Evolutionary conservation across 1,140 invertebrate genomes (phyloP).

Genomic region (Magallana ariakensis): DNA sequence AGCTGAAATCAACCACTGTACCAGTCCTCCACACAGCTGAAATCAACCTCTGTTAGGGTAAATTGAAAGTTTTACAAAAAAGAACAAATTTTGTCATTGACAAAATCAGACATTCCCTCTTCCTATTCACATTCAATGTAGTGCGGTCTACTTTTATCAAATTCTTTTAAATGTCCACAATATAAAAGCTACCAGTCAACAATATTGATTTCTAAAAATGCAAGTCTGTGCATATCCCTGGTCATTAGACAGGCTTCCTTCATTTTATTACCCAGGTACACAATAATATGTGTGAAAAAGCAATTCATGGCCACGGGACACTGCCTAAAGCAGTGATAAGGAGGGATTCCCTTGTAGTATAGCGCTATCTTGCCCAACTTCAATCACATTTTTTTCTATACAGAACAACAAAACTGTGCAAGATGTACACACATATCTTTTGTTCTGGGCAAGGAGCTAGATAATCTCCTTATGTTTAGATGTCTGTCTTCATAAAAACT

Average conservation of each 20-base stretch:
- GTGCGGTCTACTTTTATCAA: neutral
- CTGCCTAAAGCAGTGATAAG: neutral
- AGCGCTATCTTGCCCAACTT: neutral
- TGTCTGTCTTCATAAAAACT: neutral
- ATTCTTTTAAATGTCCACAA: conserved; percentile 12
- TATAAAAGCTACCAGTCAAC: neutral
- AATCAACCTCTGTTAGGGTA: neutral
- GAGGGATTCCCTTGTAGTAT: neutral
- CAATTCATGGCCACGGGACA: neutral
- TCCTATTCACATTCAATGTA: neutral
- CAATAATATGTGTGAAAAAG: neutral
- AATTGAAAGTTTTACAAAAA: neutral
- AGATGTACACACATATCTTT: neutral
- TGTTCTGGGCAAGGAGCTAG: neutral
- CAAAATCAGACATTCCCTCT: too few relatives aligned
- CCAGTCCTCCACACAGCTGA: neutral
- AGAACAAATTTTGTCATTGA: too few relatives aligned
- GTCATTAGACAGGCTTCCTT: neutral
- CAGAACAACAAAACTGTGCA: conserved; percentile 20
- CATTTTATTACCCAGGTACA: neutral
- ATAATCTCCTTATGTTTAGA: neutral
- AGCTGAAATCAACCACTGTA: neutral
- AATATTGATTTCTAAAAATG: conserved; percentile 21
- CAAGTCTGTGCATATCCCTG: conserved; percentile 19
- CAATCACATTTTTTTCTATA: conserved; percentile 7